Base-by-base conservation (phyloP, 2,797 vertebrate genomes). In the Buphagus erythrorhynchus region DNA sequence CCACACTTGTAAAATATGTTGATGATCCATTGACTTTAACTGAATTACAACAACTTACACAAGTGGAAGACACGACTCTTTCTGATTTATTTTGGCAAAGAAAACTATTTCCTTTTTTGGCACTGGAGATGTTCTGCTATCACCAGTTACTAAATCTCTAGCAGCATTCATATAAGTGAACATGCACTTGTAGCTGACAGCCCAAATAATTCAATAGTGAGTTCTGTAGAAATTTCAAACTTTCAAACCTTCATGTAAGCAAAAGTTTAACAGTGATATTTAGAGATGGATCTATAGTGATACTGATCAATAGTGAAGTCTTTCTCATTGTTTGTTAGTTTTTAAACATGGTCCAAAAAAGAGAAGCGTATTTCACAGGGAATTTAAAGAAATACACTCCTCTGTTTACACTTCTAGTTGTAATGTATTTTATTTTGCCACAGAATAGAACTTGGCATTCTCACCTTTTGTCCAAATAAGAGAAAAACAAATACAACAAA, bases 51-150 rank as follows among this genome's bases (percentile, higher is more conserved):
- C 25, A 1, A 76, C 28, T 89, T 76, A 63, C 11, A 52, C 13
- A 71, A 57, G 19, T 71, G 33, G 67, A 82, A 92, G 63, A 79
- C 29, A 42, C 0, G 26, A 73, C 16, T 67, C 19, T 73, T 58
- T 62, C 52, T 94, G 40, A 95, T 87, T 86, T 95, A 57, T 79
- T 89, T 93, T 93, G 69, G 51, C 74, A 82, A 77, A 88, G 49
- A 88, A 46, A 52, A 36, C 7, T 61, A 16, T 58, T 15, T 81
- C 4, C 0, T 38, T 73, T 91, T 91, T 89, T 87, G 93, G 51
- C 74, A 73, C 55, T 69, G 45, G 62, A 52, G n/a, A 62, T 76
- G 13, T 71, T 77, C 67, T 77, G 10, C 38, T 69, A 31, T 83
- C 42, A 67, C 9, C 72, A 88, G 59, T 93, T 87, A 83, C 45